These are phyloP conservation scores for Chelmon rostratus DNA, from an alignment of 2,797 vertebrate species.

Conservation along the genomic window DNA sequence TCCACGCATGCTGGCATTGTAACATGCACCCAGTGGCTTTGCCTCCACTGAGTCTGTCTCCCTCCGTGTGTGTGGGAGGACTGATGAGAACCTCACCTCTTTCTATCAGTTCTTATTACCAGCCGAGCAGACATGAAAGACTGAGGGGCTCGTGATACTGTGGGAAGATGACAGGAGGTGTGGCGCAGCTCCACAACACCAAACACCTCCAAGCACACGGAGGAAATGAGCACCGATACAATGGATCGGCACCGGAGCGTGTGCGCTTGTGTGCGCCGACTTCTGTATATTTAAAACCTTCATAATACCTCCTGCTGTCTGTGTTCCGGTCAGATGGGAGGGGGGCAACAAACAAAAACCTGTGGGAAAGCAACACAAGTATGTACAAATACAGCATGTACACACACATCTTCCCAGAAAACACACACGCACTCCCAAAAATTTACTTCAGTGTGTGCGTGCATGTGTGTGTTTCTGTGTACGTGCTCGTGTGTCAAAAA, in stretches of 20 bases:
- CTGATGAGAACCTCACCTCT: conserved; percentile 72
- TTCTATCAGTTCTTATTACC: conserved; percentile 81
- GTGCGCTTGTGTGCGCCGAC: neutral
- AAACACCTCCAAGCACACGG: conserved; percentile 45
- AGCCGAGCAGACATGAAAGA: conserved; percentile 78
- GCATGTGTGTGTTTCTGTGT: too few species aligned
- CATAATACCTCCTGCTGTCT: conserved; percentile 19
- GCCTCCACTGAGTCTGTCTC: conserved; percentile 53
- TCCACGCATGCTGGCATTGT: conserved; percentile 23
- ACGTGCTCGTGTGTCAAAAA: neutral
- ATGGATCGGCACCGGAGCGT: conserved; percentile 1
- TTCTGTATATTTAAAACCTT: conserved; percentile 29
- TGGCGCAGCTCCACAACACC: conserved; percentile 45
- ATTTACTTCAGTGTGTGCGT: neutral
- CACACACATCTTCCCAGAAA: neutral
- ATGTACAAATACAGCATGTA: neutral
- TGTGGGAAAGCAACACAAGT: conserved; percentile 9
- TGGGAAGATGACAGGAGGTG: conserved; percentile 73
- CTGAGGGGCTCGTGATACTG: conserved; percentile 46
- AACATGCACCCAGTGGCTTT: conserved; percentile 63
- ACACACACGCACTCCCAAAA: neutral
- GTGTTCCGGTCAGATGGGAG: conserved; percentile 22
- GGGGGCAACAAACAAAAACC: conserved; percentile 1
- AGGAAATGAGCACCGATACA: conserved; percentile 31
- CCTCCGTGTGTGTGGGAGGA: conserved; percentile 62